A percentile compares a stretch with the other conserved stretches of the same genome.
phyloP scores from a whole-genome alignment of 2,888 invertebrate genomes.

The Cheilosia scutellata region DNA sequence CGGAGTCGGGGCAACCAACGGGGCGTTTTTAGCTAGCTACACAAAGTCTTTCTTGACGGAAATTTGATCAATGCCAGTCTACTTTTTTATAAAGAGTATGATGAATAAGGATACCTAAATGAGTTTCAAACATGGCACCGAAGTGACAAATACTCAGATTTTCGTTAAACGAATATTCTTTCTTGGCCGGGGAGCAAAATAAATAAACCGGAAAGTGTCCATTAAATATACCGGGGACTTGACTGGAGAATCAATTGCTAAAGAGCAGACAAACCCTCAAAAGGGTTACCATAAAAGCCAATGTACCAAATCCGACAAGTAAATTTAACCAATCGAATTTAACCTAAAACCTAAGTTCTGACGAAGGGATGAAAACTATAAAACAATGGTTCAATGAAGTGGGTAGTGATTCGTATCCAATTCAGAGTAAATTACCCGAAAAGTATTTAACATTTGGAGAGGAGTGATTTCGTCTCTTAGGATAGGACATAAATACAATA shows the following conservation, averaged over 20 bases:
- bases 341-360: not conserved
- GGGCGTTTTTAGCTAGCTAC: no score
- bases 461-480: not conserved
- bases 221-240: not conserved
- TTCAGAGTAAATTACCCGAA: constrained; percentile 38
- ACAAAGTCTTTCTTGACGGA: no score
- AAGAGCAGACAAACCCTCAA: constrained; percentile 1
- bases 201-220: constrained; percentile 23
- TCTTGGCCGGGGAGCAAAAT: not conserved
- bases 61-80: no score
- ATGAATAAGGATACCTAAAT: no score
- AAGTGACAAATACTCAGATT: not conserved
- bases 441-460: constrained; percentile 34
- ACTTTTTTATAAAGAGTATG: no score
- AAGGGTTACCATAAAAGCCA: constrained; percentile 47
- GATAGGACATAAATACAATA: no score
- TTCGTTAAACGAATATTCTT: not conserved
- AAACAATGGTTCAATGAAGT: constrained; percentile 21
- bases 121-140: not conserved
- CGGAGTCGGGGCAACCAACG: not conserved
- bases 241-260: constrained; percentile 33
- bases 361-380: not conserved
- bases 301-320: constrained; percentile 42
- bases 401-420: constrained; percentile 35
- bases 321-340: constrained; percentile 26